These are phyloP conservation scores for Papilio protenor DNA, from an alignment of 2,888 invertebrate genomes.

Conservation along the genomic window DNA sequence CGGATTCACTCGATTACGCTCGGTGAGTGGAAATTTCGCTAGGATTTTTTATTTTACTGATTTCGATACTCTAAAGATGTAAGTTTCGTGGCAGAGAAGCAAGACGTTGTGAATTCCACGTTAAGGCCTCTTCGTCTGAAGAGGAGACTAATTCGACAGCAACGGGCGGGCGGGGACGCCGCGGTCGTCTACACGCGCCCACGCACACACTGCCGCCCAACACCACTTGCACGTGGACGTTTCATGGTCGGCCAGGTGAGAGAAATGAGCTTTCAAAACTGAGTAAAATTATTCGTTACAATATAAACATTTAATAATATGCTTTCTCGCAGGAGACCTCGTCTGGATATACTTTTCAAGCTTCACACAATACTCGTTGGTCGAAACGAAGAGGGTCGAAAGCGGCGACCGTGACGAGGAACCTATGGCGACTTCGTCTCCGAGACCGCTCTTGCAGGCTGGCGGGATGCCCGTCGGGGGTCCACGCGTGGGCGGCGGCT, in stretches of 20 bases:
- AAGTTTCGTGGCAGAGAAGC: slow-evolving; percentile 68
- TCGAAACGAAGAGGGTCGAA: slow-evolving; percentile 79
- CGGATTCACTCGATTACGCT: slow-evolving; percentile 93
- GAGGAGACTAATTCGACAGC: slow-evolving; percentile 73
- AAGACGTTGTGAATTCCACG: slow-evolving; percentile 89
- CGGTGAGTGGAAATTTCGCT: slow-evolving; percentile 61
- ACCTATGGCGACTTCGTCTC: slow-evolving; percentile 43
- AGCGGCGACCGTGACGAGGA: slow-evolving; percentile 81
- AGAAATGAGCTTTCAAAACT: neutral
- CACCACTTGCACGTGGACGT: slow-evolving; percentile 94
- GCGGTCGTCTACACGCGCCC: slow-evolving; percentile 90
- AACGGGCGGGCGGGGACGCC: slow-evolving; percentile 86
- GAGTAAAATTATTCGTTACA: neutral
- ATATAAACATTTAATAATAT: neutral
- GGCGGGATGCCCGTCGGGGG: slow-evolving; percentile 41
- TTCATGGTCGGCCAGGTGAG: slow-evolving; percentile 88
- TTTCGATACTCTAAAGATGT: neutral
- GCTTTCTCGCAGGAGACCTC: slow-evolving; percentile 84
- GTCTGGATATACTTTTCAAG: slow-evolving; percentile 95
- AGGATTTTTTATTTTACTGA: neutral
- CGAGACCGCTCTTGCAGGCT: slow-evolving; percentile 48
- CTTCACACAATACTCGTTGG: slow-evolving; percentile 91
- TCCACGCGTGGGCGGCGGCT: slow-evolving; percentile 57
- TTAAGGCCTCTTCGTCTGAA: slow-evolving; percentile 89
- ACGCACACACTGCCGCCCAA: slow-evolving; percentile 93